Evolutionary conservation across 2,113 vertebrate species (phyloP), one percentile per base, ranked within the genome.

Genomic region (Podarcis cretensis): DNA sequence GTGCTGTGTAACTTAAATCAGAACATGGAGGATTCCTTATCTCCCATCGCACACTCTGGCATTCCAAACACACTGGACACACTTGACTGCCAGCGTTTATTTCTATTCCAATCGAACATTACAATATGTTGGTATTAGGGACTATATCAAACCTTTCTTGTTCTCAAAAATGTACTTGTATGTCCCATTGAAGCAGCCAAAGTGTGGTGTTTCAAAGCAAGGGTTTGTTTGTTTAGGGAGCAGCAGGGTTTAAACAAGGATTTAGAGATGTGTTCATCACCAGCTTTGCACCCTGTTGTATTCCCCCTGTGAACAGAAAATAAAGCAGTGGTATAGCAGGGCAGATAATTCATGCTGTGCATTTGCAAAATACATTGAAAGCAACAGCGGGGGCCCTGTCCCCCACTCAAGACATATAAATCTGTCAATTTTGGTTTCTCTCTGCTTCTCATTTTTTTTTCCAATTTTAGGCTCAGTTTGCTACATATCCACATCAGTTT

Each of bases 1-100:
- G 83, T 57, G 6, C 59, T 92, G 75, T 57, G 88, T 74, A n/a
- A 63, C 54, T 89, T 86, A 2, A 73, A 92, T 88, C 88, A 69
- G 90, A 90, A 35, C 84, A 88, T 89, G 85, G 90, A 87, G 82
- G 87, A 40, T 81, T 91, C 63, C 83, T 94, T 95, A 92, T 91
- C 89, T 87, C 68, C 57, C 65, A 12, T 68, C 87, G 86, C 90
- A 83, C 83, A 37, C 75, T 66, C 63, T 0, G 0, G 81, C 79
- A 68, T 89, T 90, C 81, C 89, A 81, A 92, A 84, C 73, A 80
- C 40, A 48, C 69, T 57, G 81, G 88, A 81, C 87, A 83, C 71
- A 71, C 37, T n/a, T 74, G 88, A 85, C 12, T 77, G 7, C 16
- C 23, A 0, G 1, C 6, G 27, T n/a, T 20, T 25, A 59, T 30